Conservation (phyloP, 2,113 vertebrate genomes). For the Gadus macrocephalus region DNA sequence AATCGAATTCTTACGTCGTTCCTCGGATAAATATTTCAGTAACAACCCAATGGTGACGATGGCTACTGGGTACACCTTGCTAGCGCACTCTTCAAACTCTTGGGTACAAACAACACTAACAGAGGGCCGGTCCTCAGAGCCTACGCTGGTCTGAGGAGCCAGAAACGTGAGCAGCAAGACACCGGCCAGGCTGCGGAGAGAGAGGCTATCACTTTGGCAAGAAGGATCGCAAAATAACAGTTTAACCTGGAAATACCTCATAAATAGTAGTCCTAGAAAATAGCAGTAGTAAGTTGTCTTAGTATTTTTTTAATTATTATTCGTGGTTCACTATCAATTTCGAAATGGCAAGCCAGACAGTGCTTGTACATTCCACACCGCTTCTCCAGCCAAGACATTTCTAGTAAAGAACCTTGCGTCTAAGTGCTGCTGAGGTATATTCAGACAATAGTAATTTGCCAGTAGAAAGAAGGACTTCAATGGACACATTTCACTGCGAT, state of each 20-base stretch:
- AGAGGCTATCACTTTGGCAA: slow-evolving; percentile 93
- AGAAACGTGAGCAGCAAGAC: slow-evolving; percentile 67
- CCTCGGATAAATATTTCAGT: slow-evolving; percentile 75
- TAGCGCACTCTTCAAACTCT: slow-evolving; percentile 41
- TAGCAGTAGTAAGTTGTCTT: slow-evolving; percentile 76
- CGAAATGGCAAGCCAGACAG: slow-evolving; percentile 62
- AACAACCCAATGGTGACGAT: slow-evolving; percentile 63
- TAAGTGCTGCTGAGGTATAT: slow-evolving; percentile 96
- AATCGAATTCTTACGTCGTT: slow-evolving; percentile 69
- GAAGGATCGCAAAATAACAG: slow-evolving; percentile 74
- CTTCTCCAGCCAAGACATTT: slow-evolving; percentile 77
- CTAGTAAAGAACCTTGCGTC: slow-evolving; percentile 79
- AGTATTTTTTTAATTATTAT: slow-evolving; percentile 12
- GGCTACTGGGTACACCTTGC: slow-evolving; percentile 49
- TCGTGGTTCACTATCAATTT: slow-evolving; percentile 52
- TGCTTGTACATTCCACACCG: slow-evolving; percentile 85
- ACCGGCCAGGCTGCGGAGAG: slow-evolving; percentile 73
- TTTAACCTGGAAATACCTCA: slow-evolving; percentile 70
- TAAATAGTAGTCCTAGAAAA: slow-evolving; percentile 79
- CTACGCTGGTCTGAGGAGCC: slow-evolving; percentile 36
- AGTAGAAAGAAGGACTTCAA: slow-evolving; percentile 77
- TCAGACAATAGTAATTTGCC: slow-evolving; percentile 81
- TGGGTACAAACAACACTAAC: slow-evolving; percentile 49
- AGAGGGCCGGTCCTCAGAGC: slow-evolving; percentile 44
- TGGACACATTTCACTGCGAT: slow-evolving; percentile 41